A percentile compares a stretch with the other conserved stretches of the same genome.
phyloP scores from a whole-genome alignment of 2,113 vertebrate species.

The Lasiurus borealis region DNA sequence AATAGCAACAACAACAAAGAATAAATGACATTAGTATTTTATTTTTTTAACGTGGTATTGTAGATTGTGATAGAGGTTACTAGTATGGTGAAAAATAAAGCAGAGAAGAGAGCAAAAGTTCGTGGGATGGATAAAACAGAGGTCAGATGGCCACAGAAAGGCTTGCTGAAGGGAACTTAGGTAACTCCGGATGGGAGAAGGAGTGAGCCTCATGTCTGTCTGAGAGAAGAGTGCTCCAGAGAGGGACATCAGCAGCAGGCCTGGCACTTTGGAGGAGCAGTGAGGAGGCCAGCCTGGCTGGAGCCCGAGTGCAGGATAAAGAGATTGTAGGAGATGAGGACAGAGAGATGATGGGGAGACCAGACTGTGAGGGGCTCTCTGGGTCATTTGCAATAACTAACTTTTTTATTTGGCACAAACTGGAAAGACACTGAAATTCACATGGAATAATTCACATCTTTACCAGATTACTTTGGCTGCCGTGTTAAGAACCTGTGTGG shows the following conservation, averaged over 20 bases:
- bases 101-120: not conserved
- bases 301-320: not conserved
- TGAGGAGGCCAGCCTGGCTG: not conserved
- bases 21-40: not conserved
- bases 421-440: not conserved
- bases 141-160: not conserved
- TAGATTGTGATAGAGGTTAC: not conserved
- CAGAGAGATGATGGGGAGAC: not conserved
- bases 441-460: not conserved
- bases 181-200: not conserved
- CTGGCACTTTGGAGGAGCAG: not conserved
- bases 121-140: not conserved
- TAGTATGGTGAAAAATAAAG: not conserved
- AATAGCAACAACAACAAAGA: not conserved
- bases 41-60: not conserved
- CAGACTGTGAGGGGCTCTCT: not conserved
- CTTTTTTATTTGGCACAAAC: not conserved
- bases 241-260: not conserved
- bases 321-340: not conserved
- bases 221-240: not conserved
- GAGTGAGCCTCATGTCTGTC: not conserved
- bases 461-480: not conserved
- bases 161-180: not conserved
- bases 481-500: not conserved
- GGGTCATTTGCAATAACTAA: not conserved